Evolutionary conservation across 2,113 vertebrate species (phyloP), one percentile per base, ranked within the genome.

Genomic region (Daboia siamensis): DNA sequence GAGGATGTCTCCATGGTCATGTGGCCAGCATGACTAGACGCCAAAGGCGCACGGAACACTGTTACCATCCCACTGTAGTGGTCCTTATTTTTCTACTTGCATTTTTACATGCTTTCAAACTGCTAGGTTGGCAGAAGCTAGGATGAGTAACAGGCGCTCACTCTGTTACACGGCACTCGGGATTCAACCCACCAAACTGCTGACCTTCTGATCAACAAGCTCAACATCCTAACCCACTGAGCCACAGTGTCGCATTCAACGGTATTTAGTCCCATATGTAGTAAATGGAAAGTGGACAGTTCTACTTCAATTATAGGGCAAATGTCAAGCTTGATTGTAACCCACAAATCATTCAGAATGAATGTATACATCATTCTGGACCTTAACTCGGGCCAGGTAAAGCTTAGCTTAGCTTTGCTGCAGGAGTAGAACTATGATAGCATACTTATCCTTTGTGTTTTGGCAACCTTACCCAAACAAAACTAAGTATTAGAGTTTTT

Each of bases 241-340:
- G 39, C 39, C 39, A 39, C 39, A 39, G 39, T 39, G 39, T 39
- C 39, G 4, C 26, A 86, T 86, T 61, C 57, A n/a, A 86, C 9
- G 5, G 39, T 44, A 61, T 59, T 86, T 86, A 61, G 54, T 61
- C 48, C 39, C 15, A 51, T 48, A 7, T 61, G 48, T 1, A 10
- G 48, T 51, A 51, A 61, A n/a, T 91, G 55, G 26, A 51, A 51
- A 51, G 8, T 10, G 48, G 39, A 54, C 51, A 15, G 52, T 0
- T 33, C n/a, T 17, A n/a, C 33, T 93, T 5, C 54, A 69, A 57
- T 93, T 94, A 64, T 46, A 92, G 5, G 7, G 6, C 91, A 55
- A 87, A 21, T 74, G 87, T 90, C 29, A 88, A 80, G 17, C 23
- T 26, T 92, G 89, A 88, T 9, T 9, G 51, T 7, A 69, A 85